Evolutionary conservation across 2,113 vertebrate genomes (phyloP), one percentile per base, ranked within the genome.

Genomic region (Channa argus): DNA sequence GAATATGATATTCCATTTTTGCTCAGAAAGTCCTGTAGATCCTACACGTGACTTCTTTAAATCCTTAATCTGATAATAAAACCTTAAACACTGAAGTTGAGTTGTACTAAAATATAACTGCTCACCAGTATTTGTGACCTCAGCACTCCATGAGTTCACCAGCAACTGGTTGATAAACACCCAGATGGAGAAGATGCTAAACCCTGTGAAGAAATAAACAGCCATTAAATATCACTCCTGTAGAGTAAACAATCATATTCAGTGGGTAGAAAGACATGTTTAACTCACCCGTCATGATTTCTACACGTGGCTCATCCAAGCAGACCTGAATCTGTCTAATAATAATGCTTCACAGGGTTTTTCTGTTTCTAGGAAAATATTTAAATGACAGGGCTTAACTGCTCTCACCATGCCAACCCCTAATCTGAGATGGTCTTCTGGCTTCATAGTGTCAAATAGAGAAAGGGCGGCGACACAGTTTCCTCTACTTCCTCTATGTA

Each of bases 281-380:
- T 12, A 36, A 64, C 86, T 85, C 36, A 90, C 88, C 77, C 81
- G 73, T 86, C 88, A 90, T 90, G 67, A 8, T 65, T 56, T 14
- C 37, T 3, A 8, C 5, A 14, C 0, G 8, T n/a, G 34, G 8
- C 4, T 54, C 1, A 8, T 11, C 50, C 5, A 39, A 10, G 5
- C 5, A 67, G 12, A 6, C 9, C 3, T 33, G 0, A 13, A 52
- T 33, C 43, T 6, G 44, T 51, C 24, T 12, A 47, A 56, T 24
- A 14, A 39, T 34, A 34, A 14, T 33, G 10, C 33, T 2, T 53
- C 2, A 53, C 66, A 10, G 33, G 38, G 38, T 9, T 61, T 6
- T 9, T 76, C 2, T 64, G 37, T 10, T 34, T 9, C 56, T 68
- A 8, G 0, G 39, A 43, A 45, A n/a, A 41, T 41, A 39, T 24